phyloP scores from a whole-genome alignment of 2,888 invertebrate species.

The Apotomis betuletana region DNA sequence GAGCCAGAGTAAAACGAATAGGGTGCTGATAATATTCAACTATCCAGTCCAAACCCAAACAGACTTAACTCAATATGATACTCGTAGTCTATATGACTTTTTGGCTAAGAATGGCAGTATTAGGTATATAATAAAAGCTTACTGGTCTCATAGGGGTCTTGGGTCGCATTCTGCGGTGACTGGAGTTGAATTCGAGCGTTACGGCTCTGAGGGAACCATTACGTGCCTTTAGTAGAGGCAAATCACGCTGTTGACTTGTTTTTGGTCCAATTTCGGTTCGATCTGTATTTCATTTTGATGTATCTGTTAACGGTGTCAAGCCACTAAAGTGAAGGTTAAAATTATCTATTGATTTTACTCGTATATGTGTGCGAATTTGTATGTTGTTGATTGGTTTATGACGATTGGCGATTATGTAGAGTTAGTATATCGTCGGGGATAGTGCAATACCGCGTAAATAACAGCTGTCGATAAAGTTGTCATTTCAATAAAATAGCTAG shows the following conservation, averaged over 20 bases:
- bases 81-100: not conserved
- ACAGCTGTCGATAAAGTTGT: too few relatives aligned
- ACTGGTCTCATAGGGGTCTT: slow-evolving; percentile 23
- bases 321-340: too few relatives aligned
- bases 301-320: not conserved
- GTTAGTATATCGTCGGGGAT: too few relatives aligned
- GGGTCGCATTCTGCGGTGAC: slow-evolving; percentile 24
- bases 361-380: too few relatives aligned
- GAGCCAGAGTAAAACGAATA: slow-evolving; percentile 32
- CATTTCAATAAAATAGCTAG: too few relatives aligned
- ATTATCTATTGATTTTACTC: too few relatives aligned
- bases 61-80: slow-evolving; percentile 13
- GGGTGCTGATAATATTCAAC: slow-evolving; percentile 34
- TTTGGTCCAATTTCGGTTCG: slow-evolving; percentile 5
- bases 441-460: too few relatives aligned
- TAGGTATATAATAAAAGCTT: slow-evolving; percentile 29
- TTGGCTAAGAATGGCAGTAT: not conserved
- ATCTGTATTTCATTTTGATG: slow-evolving; percentile 9
- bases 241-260: slow-evolving; percentile 26
- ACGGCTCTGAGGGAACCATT: slow-evolving; percentile 1
- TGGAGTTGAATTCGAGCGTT: slow-evolving; percentile 32
- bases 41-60: not conserved
- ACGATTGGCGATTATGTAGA: too few relatives aligned
- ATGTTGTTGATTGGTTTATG: too few relatives aligned
- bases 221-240: slow-evolving; percentile 24